phyloP scores from a whole-genome alignment of 2,888 invertebrate genomes.

The Orgyia antiqua region DNA sequence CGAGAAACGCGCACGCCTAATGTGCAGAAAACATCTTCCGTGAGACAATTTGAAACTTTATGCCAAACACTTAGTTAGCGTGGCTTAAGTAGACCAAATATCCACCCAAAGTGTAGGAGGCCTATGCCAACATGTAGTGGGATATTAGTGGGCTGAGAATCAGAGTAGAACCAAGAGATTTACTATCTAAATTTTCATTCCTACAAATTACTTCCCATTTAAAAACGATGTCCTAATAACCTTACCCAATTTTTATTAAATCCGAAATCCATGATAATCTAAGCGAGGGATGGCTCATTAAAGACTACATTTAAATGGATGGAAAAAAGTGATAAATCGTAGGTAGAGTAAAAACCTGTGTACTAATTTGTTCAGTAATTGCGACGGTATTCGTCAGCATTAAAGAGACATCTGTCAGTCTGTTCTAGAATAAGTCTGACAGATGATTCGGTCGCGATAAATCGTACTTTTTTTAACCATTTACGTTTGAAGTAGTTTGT shows the following conservation, averaged over 20 bases:
- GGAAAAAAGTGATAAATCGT: constrained; percentile 24
- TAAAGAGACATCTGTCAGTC: constrained; percentile 25
- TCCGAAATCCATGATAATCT: neutral
- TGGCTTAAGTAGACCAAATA: too few relatives aligned
- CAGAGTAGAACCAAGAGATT: too few relatives aligned
- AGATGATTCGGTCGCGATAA: constrained; percentile 21
- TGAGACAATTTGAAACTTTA: too few relatives aligned
- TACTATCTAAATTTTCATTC: too few relatives aligned
- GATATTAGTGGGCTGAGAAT: too few relatives aligned
- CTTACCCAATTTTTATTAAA: neutral
- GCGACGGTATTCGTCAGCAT: constrained; percentile 24
- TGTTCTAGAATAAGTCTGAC: constrained; percentile 16
- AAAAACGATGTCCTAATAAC: too few relatives aligned
- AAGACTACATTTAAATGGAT: constrained; percentile 18
- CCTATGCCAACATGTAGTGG: too few relatives aligned
- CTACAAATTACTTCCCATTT: too few relatives aligned
- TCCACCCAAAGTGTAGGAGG: too few relatives aligned
- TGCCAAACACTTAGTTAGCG: too few relatives aligned
- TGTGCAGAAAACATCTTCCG: too few relatives aligned
- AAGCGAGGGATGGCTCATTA: constrained; percentile 11
- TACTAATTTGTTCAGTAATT: constrained; percentile 29
- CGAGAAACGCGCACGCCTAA: too few relatives aligned
- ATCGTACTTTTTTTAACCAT: constrained; percentile 13
- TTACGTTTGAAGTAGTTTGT: constrained; percentile 1
- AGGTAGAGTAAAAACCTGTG: constrained; percentile 10